Evolutionary conservation across 1,140 invertebrate species (phyloP), one percentile per base, ranked within the genome.

Genomic region (Macrobrachium nipponense): DNA sequence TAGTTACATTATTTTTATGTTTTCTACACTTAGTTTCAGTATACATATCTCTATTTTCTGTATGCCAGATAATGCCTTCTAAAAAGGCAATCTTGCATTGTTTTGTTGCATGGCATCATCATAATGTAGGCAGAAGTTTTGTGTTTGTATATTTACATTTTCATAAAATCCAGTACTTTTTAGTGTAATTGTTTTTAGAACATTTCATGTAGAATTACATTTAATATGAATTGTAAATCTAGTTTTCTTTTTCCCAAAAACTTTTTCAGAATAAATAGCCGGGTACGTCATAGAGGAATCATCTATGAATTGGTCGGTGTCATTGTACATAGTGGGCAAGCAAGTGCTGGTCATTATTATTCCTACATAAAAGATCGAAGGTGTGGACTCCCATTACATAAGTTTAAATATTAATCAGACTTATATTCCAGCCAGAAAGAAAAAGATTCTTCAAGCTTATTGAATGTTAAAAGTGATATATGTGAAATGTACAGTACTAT

Each of bases 291-390:
- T 18, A 87, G 72, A 18, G 80, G 85, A 23, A 80, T 44, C 20
- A 86, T 89, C 79, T 94, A 94, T 90, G 91, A 92, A 82, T 90
- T 94, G 73, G 91, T 92, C 64, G 93, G 93, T n/a, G 92, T 94
- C 60, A 92, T 94, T 72, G 93, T 94, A 7, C 93, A 94, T 90
- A 93, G 93, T 90, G 93, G 93, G 6, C 93, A 94, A 89, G 93
- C 94, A 72, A 93, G 92, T 90, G 93, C 93, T 76, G 93, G 93
- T 17, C 93, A 94, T 89, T 94, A 94, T 89, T 94, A 94, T 89
- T 93, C 93, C 2, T 94, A 92, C 89, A 93, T 94, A 59, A 91
- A 93, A 85, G 92, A 93, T 89, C 91, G 91, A 90, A 90, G 89
- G 87, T 85, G 86, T 83, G 80, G 85, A 20, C 20, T 20, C 75